Percentiles rank a stretch among this genome's conserved stretches.
Conservation (phyloP, 2,888 invertebrate species). For the Phlogophora meticulosa region DNA sequence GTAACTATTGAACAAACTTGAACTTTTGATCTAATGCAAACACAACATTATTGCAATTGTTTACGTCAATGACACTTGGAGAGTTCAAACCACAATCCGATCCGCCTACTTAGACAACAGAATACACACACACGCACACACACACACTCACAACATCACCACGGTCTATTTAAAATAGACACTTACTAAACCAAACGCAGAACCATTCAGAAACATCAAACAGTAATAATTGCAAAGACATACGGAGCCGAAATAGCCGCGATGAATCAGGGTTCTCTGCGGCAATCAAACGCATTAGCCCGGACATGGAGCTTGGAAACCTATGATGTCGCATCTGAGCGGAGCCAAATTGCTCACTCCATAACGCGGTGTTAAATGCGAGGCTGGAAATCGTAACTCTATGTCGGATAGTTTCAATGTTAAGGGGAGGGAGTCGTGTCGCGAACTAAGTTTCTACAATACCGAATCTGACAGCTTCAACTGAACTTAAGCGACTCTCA, state of each 20-base stretch:
- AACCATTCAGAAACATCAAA: conserved; percentile 63
- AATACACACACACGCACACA: conserved; percentile 14
- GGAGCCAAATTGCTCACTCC: conserved; percentile 74
- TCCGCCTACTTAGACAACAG: conserved; percentile 47
- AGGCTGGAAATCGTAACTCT: conserved; percentile 68
- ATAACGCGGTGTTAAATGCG: conserved; percentile 74
- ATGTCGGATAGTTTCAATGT: conserved; percentile 56
- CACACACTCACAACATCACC: conserved; percentile 19
- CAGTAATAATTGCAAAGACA: conserved; percentile 64
- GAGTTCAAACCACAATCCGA: conserved; percentile 41
- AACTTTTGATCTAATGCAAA: conserved; percentile 9
- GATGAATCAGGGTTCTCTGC: conserved; percentile 62
- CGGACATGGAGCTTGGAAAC: conserved; percentile 56
- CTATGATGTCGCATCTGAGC: conserved; percentile 56
- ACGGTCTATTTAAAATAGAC: conserved; percentile 57
- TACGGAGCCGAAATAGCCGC: conserved; percentile 62
- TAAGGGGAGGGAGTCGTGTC: conserved; percentile 58
- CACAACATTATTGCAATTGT: conserved; percentile 21
- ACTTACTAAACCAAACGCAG: conserved; percentile 49
- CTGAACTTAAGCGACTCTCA: too few relatives aligned
- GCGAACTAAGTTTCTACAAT: neutral
- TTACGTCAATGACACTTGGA: conserved; percentile 23
- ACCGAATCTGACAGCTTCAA: too few relatives aligned
- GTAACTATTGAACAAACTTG: neutral
- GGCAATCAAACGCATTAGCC: conserved; percentile 68